Conservation (phyloP, 2,888 invertebrate genomes). For the Eledone cirrhosa region DNA sequence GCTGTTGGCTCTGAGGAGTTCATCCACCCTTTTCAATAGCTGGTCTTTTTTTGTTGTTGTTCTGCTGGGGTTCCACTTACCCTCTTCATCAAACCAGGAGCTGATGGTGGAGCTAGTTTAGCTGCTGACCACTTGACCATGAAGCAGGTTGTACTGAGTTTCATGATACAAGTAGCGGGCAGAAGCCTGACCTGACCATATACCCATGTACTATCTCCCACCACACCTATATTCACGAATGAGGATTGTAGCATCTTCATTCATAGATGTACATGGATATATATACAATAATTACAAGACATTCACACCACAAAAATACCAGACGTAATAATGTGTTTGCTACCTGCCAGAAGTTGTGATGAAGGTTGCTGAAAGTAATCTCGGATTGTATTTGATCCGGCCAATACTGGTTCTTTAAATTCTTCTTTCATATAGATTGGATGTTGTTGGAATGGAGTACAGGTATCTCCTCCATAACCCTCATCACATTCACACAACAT, state of each 20-base stretch:
- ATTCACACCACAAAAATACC: too few relatives aligned
- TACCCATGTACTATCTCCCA: too few relatives aligned
- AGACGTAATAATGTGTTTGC: neutral
- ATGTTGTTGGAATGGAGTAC: conserved; percentile 43
- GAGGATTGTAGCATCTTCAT: neutral
- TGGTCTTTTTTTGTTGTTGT: too few relatives aligned
- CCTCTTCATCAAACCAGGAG: too few relatives aligned
- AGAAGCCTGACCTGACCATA: neutral
- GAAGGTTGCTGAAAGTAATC: conserved; percentile 8
- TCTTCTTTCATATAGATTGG: conserved; percentile 62
- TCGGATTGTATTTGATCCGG: neutral
- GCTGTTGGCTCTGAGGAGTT: too few relatives aligned
- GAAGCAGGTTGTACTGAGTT: too few relatives aligned
- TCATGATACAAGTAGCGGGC: too few relatives aligned
- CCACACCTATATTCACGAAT: neutral
- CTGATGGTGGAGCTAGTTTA: too few relatives aligned
- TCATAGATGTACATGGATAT: neutral
- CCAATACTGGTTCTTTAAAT: conserved; percentile 49
- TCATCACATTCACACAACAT: conserved; percentile 62
- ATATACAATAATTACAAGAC: neutral
- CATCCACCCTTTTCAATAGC: too few relatives aligned
- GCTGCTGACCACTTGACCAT: too few relatives aligned
- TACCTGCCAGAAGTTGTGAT: neutral
- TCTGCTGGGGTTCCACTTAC: too few relatives aligned
- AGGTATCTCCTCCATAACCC: conserved; percentile 57